phyloP scores from a whole-genome alignment of 2,888 invertebrate species.

The Eumerus sabulonum region DNA sequence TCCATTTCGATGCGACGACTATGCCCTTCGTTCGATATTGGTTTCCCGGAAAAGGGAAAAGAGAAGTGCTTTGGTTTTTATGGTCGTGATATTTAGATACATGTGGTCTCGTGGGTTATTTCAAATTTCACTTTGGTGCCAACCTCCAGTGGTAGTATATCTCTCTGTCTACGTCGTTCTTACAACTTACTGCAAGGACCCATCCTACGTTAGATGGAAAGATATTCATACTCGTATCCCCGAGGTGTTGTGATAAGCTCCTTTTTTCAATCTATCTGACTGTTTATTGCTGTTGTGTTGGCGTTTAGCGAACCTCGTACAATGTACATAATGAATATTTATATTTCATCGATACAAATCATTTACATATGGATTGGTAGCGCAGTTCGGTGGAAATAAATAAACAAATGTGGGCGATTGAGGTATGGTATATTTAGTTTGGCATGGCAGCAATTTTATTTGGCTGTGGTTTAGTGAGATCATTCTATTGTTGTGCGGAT shows the following conservation, averaged over 20 bases:
- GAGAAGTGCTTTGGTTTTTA: constrained; percentile 33
- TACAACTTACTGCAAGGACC: constrained; percentile 51
- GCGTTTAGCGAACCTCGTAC: constrained; percentile 1
- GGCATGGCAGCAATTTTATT: neutral
- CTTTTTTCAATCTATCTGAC: constrained; percentile 40
- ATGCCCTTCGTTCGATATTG: constrained; percentile 54
- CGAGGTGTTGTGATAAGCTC: constrained; percentile 53
- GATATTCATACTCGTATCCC: constrained; percentile 42
- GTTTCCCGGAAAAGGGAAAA: constrained; percentile 53
- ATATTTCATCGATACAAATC: constrained; percentile 10
- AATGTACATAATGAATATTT: constrained; percentile 40
- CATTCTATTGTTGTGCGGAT: constrained; percentile 1
- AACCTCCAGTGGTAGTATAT: too few species aligned
- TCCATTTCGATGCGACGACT: constrained; percentile 7
- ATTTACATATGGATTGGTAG: neutral
- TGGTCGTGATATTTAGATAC: constrained; percentile 34
- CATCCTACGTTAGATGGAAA: constrained; percentile 10
- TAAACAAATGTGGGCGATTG: constrained; percentile 5
- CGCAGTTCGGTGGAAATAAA: too few species aligned
- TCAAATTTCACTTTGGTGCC: neutral
- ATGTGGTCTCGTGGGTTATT: constrained; percentile 53
- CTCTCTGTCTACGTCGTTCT: too few species aligned
- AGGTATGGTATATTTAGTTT: constrained; percentile 12
- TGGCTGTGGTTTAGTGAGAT: neutral
- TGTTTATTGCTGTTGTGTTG: constrained; percentile 13